phyloP scores from a whole-genome alignment of 2,888 invertebrate genomes.

The Oligia fasciuncula region DNA sequence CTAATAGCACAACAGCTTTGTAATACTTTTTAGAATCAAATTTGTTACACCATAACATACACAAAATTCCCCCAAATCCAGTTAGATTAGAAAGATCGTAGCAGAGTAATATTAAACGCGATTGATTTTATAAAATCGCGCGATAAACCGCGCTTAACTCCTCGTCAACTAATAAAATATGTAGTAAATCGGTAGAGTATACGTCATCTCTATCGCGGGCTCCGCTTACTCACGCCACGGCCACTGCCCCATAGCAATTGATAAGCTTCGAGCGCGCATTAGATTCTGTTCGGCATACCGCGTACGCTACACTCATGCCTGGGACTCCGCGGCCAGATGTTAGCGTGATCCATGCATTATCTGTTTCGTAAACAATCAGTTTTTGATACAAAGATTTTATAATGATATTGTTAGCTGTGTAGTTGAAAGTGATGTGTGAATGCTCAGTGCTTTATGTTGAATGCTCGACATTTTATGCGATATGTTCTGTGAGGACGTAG shows the following conservation, averaged over 20 bases:
- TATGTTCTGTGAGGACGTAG: slow-evolving; percentile 24
- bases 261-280: slow-evolving; percentile 72
- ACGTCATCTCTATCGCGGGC: slow-evolving; percentile 41
- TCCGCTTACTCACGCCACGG: slow-evolving; percentile 51
- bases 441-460: slow-evolving; percentile 29
- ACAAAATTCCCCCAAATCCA: slow-evolving; percentile 7
- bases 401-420: slow-evolving; percentile 23
- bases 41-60: background rate
- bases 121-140: slow-evolving; percentile 43
- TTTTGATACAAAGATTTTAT: slow-evolving; percentile 49
- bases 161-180: slow-evolving; percentile 36
- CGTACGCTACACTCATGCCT: slow-evolving; percentile 61
- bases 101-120: slow-evolving; percentile 23
- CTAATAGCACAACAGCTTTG: background rate
- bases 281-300: slow-evolving; percentile 65
- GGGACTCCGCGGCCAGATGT: slow-evolving; percentile 69
- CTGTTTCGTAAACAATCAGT: slow-evolving; percentile 52
- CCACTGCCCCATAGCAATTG: slow-evolving; percentile 72
- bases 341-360: slow-evolving; percentile 57
- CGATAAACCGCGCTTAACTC: slow-evolving; percentile 43
- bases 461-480: slow-evolving; percentile 29
- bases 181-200: slow-evolving; percentile 39
- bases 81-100: slow-evolving; percentile 32
- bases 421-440: slow-evolving; percentile 54
- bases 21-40: background rate